A percentile compares a stretch with the other conserved stretches of the same genome.
Evolutionary conservation across 2,888 invertebrate genomes (phyloP).

Genomic region (Cephus nigrinus): DNA sequence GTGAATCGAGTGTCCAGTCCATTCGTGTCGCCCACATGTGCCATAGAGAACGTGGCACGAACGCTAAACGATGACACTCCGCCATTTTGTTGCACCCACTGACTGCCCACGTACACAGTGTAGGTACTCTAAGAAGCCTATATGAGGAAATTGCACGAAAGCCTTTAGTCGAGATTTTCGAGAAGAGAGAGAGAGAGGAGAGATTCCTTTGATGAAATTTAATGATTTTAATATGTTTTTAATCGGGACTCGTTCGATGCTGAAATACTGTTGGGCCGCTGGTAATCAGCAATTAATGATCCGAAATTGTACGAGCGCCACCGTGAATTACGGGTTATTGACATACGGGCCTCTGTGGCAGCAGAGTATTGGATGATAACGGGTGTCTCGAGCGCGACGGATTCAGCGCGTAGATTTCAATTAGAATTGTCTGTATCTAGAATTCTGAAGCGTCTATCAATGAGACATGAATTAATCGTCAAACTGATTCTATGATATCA

Average conservation of each 20-base stretch:
- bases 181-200: neutral
- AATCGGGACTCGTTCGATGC: constrained; percentile 1
- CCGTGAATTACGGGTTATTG: constrained; percentile 8
- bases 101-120: constrained; percentile 42
- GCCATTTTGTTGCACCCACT: constrained; percentile 55
- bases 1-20: constrained; percentile 13
- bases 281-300: constrained; percentile 41
- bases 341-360: neutral
- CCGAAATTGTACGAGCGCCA: constrained; percentile 10
- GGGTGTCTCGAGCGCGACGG: constrained; percentile 31
- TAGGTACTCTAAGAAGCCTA: neutral
- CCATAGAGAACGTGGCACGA: constrained; percentile 39
- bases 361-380: constrained; percentile 32
- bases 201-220: constrained; percentile 8
- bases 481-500: neutral
- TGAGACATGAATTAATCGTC: neutral
- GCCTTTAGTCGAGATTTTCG: neutral
- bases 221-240: neutral
- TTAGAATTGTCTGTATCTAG: constrained; percentile 33
- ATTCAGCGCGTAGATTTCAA: constrained; percentile 62
- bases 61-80: constrained; percentile 50
- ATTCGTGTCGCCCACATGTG: constrained; percentile 39
- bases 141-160: neutral
- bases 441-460: neutral
- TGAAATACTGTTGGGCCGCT: constrained; percentile 1